Base-by-base conservation (phyloP, 2,888 invertebrate species). In the Eustalomyia histrio region DNA sequence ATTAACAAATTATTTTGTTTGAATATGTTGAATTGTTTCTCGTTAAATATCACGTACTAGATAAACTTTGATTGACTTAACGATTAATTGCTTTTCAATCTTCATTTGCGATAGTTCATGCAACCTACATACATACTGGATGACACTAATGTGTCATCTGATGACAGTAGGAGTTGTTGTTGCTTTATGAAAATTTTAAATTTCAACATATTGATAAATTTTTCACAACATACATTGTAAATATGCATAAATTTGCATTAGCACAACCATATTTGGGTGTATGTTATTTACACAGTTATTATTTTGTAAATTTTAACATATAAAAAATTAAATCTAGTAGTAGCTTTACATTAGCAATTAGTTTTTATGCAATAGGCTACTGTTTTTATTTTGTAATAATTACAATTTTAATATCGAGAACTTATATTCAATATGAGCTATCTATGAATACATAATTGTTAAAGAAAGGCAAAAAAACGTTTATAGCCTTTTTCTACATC, bases 121-220 rank as follows among this genome's bases (percentile, higher is more conserved):
- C 53, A 67, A 10, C 74, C 69, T 67, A 74, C 69, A 69, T 67
- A 74, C 69, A 69, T 53, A 64, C 17, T 33, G 12, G 52, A 73
- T 58, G 57, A 33, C 50, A 57, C 43, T 52, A 60, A 71, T 76
- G 43, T 55, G 21, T 43, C 60, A 55, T 53, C 57, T 72, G 67
- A 67, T 79, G 67, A 47, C 58, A 64, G 60, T 75, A 58, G 69
- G 74, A 29, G 74, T 29, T 69, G 24, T 52, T 47, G 55, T 57
- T 57, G 10, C 64, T n/a, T 47, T 47, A 47, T n/a, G 14, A 47
- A n/a, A n/a, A 73, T 73, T 47, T 73, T 47, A 73, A 29, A 29
- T 57, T 64, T 35, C 55, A 61, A 29, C 39, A 43, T 12, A 12
- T 18, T 33, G 6, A 12, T 57, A 17, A 18, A 35, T 8, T 39